Conservation (phyloP, 2,888 invertebrate species). For the Copidosoma aretas region DNA sequence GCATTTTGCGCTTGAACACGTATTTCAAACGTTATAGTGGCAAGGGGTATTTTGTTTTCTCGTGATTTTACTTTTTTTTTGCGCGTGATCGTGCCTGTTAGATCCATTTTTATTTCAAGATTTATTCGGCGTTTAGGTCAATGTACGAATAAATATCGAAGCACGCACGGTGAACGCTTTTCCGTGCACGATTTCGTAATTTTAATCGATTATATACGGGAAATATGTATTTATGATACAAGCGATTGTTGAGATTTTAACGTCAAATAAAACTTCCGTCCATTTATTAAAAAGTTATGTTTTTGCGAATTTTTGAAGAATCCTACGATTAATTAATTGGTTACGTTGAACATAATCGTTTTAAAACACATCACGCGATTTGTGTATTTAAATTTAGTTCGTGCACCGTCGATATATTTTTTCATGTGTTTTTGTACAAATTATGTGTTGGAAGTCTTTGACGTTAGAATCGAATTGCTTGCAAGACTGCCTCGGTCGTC, state of each 20-base stretch:
- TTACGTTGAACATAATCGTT: no score
- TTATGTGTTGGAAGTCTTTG: constrained; percentile 7
- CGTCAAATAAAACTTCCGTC: constrained; percentile 6
- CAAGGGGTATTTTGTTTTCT: neutral
- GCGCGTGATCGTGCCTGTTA: constrained; percentile 6
- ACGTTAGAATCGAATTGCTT: constrained; percentile 15
- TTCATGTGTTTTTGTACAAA: neutral
- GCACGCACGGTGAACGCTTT: constrained; percentile 22
- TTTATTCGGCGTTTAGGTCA: constrained; percentile 9
- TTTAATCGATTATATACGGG: neutral
- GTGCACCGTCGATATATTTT: neutral
- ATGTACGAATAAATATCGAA: constrained; percentile 4
- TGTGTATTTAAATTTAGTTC: neutral
- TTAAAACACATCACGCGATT: no score
- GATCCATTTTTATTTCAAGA: constrained; percentile 16
- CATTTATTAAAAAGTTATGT: no score
- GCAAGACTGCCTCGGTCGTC: constrained; percentile 3
- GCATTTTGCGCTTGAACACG: constrained; percentile 1
- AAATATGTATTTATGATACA: constrained; percentile 14
- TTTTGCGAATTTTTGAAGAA: no score
- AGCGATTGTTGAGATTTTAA: constrained; percentile 3
- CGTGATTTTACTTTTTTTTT: neutral
- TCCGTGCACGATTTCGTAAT: constrained; percentile 26
- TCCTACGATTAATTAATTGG: no score
- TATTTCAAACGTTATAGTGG: constrained; percentile 14